Percentiles rank a stretch among this genome's conserved stretches.
Evolutionary conservation across 2,888 invertebrate genomes (phyloP).

Genomic region (Carpatolechia fugitivella): DNA sequence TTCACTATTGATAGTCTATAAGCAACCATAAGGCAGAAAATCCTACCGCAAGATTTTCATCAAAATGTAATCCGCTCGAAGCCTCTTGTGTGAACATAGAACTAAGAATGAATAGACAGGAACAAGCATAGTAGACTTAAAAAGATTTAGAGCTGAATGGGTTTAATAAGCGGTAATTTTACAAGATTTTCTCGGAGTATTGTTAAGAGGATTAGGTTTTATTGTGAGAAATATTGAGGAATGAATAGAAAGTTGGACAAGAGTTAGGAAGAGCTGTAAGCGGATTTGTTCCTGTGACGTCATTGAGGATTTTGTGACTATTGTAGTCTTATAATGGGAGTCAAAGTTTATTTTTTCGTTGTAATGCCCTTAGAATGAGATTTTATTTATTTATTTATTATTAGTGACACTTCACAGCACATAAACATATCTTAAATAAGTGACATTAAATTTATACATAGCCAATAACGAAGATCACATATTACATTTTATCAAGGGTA

Average conservation of each 20-base stretch:
- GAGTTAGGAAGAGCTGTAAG: background rate
- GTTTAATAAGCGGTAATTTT: background rate
- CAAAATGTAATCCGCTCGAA: conserved; percentile 6
- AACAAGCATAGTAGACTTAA: background rate
- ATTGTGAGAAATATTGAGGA: background rate
- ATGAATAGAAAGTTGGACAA: background rate
- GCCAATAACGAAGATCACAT: no score
- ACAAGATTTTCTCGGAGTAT: background rate
- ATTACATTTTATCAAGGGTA: no score
- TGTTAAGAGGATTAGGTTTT: background rate
- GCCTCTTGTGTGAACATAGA: background rate
- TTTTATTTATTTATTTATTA: no score
- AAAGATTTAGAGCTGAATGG: background rate
- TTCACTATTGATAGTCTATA: background rate
- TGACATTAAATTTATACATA: no score
- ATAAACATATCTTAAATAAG: no score
- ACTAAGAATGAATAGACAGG: background rate
- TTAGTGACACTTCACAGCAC: no score
- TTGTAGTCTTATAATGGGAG: no score
- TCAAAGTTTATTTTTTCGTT: no score
- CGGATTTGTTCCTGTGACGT: background rate
- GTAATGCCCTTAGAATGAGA: no score
- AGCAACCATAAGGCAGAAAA: conserved; percentile 4
- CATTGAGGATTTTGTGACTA: no score
- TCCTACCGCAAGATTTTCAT: conserved; percentile 5